Evolutionary conservation across 2,888 invertebrate species (phyloP).

Genomic region (Hydroisotoma schaefferi): DNA sequence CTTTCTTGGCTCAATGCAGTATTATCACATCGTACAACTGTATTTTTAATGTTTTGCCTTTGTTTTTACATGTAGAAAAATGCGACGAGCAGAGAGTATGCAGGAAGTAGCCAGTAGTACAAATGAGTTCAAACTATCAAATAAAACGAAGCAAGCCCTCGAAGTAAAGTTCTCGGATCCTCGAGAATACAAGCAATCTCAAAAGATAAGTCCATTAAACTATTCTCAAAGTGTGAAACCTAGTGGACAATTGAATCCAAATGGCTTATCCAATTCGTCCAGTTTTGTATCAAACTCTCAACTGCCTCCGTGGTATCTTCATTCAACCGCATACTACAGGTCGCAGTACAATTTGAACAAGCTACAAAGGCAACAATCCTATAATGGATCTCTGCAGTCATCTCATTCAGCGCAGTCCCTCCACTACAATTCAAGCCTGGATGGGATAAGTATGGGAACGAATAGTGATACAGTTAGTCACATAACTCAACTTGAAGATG

Average conservation of each 20-base stretch:
- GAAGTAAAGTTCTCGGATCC: neutral
- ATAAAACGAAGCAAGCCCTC: conserved; percentile 15
- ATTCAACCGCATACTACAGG: conserved; percentile 21
- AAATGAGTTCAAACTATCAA: conserved; percentile 24
- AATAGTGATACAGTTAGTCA: conserved; percentile 10
- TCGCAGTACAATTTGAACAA: conserved; percentile 35
- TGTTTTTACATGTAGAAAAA: conserved; percentile 29
- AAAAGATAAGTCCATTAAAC: too few relatives aligned
- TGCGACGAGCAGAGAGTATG: conserved; percentile 39
- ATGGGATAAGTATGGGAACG: neutral
- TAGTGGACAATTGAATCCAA: too few relatives aligned
- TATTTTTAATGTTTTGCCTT: neutral
- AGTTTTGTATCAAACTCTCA: conserved; percentile 7
- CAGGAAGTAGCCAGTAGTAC: conserved; percentile 27
- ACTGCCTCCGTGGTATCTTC: conserved; percentile 27
- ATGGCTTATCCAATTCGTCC: too few relatives aligned
- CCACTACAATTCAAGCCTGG: neutral
- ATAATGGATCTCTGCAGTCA: conserved; percentile 19
- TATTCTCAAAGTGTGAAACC: too few relatives aligned
- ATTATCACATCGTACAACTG: neutral
- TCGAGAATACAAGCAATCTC: neutral
- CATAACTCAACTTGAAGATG: neutral
- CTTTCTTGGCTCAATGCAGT: neutral
- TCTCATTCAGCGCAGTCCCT: conserved; percentile 21
- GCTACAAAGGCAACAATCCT: conserved; percentile 27